phyloP scores from a whole-genome alignment of 2,888 invertebrate genomes.

The Erannis defoliaria region DNA sequence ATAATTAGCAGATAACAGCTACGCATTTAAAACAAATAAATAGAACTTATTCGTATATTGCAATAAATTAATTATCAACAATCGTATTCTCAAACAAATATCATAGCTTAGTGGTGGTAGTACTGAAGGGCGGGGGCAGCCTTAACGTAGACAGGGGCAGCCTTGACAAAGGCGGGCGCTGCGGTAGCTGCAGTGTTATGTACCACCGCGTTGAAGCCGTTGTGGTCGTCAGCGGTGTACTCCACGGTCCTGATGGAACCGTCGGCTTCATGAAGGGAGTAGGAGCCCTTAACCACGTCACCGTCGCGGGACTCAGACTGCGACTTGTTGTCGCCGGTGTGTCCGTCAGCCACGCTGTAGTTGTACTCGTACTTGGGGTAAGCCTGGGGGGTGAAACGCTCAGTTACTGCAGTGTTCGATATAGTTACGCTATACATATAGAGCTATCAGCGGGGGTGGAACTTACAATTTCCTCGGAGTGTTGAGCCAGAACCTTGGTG shows the following conservation, averaged over 20 bases:
- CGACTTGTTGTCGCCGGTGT: slow-evolving; percentile 86
- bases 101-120: slow-evolving; percentile 63
- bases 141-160: slow-evolving; percentile 61
- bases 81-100: slow-evolving; percentile 38
- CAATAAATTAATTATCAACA: slow-evolving; percentile 61
- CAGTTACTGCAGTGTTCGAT: slow-evolving; percentile 9
- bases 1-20: neutral
- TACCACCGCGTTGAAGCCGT: slow-evolving; percentile 78
- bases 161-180: slow-evolving; percentile 64
- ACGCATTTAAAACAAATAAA: slow-evolving; percentile 1
- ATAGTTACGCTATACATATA: neutral
- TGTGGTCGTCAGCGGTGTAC: slow-evolving; percentile 84
- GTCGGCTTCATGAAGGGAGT: slow-evolving; percentile 85
- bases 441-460: neutral
- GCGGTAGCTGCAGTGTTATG: slow-evolving; percentile 70
- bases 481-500: slow-evolving; percentile 54
- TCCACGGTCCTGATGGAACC: slow-evolving; percentile 85
- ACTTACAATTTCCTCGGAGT: slow-evolving; percentile 56
- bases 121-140: slow-evolving; percentile 66
- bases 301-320: slow-evolving; percentile 85
- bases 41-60: slow-evolving; percentile 51
- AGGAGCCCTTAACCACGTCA: slow-evolving; percentile 84
- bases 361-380: slow-evolving; percentile 82
- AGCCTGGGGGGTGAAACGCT: slow-evolving; percentile 53
- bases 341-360: slow-evolving; percentile 85